Percentiles rank a stretch among this genome's conserved stretches.
phyloP scores from a whole-genome alignment of 2,113 vertebrate species.

The Pontoporia blainvillei region DNA sequence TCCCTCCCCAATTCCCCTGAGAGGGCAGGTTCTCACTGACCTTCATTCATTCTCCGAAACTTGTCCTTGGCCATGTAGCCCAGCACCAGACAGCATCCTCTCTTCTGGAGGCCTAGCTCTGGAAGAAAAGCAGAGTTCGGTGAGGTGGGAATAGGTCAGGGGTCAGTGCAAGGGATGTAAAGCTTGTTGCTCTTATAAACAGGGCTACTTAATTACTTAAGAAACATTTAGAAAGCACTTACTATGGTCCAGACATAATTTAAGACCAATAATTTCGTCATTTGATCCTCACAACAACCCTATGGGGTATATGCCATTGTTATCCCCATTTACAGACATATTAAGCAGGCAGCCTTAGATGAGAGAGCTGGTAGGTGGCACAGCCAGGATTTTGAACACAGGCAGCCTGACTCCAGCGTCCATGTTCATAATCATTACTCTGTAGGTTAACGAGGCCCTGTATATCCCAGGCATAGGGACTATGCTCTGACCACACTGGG shows the following conservation, averaged over 20 bases:
- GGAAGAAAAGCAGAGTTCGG: constrained; percentile 67
- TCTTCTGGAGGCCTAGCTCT: constrained; percentile 85
- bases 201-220: not conserved
- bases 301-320: not conserved
- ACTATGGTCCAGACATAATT: not conserved
- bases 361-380: not conserved
- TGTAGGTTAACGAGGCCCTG: not conserved
- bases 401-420: not conserved
- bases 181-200: not conserved
- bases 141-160: not conserved
- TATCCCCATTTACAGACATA: not conserved
- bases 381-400: not conserved
- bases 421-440: not conserved
- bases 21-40: constrained; percentile 72
- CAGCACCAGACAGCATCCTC: constrained; percentile 86
- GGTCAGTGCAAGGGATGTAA: not conserved
- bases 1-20: too few species aligned
- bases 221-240: not conserved
- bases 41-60: constrained; percentile 88
- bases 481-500: not conserved
- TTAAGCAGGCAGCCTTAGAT: not conserved
- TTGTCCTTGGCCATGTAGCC: constrained; percentile 89
- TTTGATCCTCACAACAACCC: not conserved
- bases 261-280: not conserved
- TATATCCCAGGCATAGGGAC: not conserved